Evolutionary conservation across 2,888 invertebrate genomes (phyloP).

Genomic region (Helicoverpa assulta): DNA sequence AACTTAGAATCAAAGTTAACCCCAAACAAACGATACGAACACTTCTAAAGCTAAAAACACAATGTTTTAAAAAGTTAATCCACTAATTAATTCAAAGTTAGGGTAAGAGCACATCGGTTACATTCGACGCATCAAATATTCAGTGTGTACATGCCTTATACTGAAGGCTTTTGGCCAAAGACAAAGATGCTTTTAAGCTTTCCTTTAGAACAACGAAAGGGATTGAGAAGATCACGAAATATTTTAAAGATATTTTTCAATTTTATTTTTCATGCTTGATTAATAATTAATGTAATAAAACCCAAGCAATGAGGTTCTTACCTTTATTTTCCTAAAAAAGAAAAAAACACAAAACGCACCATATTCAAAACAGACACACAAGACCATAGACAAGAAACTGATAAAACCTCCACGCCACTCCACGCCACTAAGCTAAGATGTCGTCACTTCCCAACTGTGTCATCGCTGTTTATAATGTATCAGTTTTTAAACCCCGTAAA

Average conservation of each 20-base stretch:
- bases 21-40: slow-evolving; percentile 55
- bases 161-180: slow-evolving; percentile 84
- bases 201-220: slow-evolving; percentile 65
- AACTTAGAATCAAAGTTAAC: slow-evolving; percentile 50
- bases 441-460: slow-evolving; percentile 62
- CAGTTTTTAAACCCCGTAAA: slow-evolving; percentile 67
- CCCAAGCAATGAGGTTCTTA: not conserved
- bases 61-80: slow-evolving; percentile 57
- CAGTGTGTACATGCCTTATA: slow-evolving; percentile 82
- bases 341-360: not conserved
- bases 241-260: not conserved
- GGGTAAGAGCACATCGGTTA: slow-evolving; percentile 69
- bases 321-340: not conserved
- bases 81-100: slow-evolving; percentile 79
- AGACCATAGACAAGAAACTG: slow-evolving; percentile 40
- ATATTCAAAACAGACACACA: slow-evolving; percentile 24
- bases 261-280: not conserved
- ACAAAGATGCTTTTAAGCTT: slow-evolving; percentile 90
- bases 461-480: slow-evolving; percentile 65
- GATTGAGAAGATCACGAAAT: slow-evolving; percentile 61
- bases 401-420: slow-evolving; percentile 55
- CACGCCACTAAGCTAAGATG: slow-evolving; percentile 45
- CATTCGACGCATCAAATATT: slow-evolving; percentile 82
- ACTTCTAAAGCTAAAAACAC: slow-evolving; percentile 49
- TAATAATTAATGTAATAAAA: not conserved